A percentile compares a stretch with the other conserved stretches of the same genome.
phyloP scores from a whole-genome alignment of 2,797 vertebrate species.

The Adrianichthys oophorus region DNA sequence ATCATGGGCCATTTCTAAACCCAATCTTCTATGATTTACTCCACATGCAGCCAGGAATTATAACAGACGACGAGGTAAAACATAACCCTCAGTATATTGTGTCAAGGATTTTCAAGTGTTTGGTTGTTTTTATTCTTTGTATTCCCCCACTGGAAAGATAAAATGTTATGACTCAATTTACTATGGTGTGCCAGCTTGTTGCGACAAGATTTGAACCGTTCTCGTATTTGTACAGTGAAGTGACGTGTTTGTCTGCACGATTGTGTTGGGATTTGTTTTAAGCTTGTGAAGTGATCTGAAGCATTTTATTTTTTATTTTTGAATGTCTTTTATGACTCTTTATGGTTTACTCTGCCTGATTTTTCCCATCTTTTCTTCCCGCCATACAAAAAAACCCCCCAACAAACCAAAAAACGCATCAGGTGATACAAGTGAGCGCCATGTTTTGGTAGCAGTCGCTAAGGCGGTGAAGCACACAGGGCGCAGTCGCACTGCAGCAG shows the following conservation, averaged over 20 bases:
- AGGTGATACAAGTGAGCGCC: constrained; percentile 14
- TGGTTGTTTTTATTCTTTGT: constrained; percentile 8
- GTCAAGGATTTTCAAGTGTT: constrained; percentile 16
- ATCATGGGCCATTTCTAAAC: constrained; percentile 50
- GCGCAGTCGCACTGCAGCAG: constrained; percentile 18
- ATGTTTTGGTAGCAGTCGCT: constrained; percentile 38
- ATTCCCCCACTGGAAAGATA: constrained; percentile 8
- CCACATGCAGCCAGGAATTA: constrained; percentile 99
- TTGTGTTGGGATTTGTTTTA: constrained; percentile 19
- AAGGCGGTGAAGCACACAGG: constrained; percentile 23
- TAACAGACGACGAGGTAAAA: constrained; percentile 99
- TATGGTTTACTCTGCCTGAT: constrained; percentile 24
- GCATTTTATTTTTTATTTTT: constrained; percentile 5
- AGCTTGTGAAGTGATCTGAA: constrained; percentile 22
- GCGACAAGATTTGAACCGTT: constrained; percentile 10
- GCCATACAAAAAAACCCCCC: constrained; percentile 3
- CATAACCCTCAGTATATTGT: constrained; percentile 13
- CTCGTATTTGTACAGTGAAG: constrained; percentile 26
- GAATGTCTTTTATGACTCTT: constrained; percentile 8
- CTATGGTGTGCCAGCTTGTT: constrained; percentile 11
- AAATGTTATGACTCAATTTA: constrained; percentile 20
- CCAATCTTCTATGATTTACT: constrained; percentile 80
- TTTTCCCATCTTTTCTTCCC: constrained; percentile 13
- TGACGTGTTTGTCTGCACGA: constrained; percentile 59
- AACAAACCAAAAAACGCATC: too few species aligned